Conservation (phyloP, 2,113 vertebrate species). For the Orycteropus afer region DNA sequence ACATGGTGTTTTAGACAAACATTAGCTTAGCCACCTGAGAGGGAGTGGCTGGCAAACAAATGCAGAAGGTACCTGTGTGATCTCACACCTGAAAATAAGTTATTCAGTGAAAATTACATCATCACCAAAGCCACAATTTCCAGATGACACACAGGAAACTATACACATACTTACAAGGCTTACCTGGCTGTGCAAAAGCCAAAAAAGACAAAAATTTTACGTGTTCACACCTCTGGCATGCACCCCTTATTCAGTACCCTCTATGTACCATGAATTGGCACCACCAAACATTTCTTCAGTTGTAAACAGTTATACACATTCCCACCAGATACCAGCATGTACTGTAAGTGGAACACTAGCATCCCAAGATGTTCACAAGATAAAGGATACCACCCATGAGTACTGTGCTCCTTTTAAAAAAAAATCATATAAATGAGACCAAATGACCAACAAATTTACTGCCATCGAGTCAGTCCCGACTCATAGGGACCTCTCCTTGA, state of each 20-base stretch:
- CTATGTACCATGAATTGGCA: neutral
- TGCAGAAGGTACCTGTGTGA: neutral
- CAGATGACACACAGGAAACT: neutral
- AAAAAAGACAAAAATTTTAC: neutral
- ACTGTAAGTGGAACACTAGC: too few species aligned
- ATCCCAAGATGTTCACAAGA: too few species aligned
- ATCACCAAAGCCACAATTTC: neutral
- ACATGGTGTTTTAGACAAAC: neutral
- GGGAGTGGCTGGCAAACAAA: neutral
- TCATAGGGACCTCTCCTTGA: too few species aligned
- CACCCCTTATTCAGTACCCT: neutral
- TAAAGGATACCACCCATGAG: too few species aligned
- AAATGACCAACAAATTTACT: too few species aligned
- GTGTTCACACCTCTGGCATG: neutral
- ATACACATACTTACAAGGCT: neutral
- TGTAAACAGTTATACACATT: too few species aligned
- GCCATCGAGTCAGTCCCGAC: too few species aligned
- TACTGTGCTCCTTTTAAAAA: too few species aligned
- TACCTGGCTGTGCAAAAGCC: too few species aligned
- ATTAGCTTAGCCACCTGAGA: neutral
- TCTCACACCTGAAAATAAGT: neutral
- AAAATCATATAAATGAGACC: too few species aligned
- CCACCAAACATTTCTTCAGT: too few species aligned
- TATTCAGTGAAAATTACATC: neutral
- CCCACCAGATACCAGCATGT: too few species aligned